phyloP scores from a whole-genome alignment of 2,888 invertebrate genomes.

The Bombylius discolor region DNA sequence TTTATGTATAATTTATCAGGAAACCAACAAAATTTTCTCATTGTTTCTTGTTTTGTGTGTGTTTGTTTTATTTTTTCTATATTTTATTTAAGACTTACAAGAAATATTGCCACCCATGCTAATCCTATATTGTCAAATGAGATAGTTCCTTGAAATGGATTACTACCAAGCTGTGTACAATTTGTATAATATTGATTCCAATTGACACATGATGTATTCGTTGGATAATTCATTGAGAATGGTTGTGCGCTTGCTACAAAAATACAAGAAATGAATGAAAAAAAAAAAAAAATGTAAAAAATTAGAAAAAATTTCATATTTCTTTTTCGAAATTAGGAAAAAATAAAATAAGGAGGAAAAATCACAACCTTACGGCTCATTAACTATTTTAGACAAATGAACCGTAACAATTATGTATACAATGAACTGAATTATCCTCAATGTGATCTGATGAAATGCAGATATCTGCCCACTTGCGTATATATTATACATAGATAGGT shows the following conservation, averaged over 20 bases:
- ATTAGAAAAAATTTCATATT: not conserved
- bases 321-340: not conserved
- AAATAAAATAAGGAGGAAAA: not conserved
- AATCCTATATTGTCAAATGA: conserved; percentile 99
- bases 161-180: conserved; percentile 82
- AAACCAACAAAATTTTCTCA: too few species aligned
- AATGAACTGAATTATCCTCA: too few species aligned
- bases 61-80: too few species aligned
- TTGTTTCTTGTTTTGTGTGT: too few species aligned
- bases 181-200: conserved; percentile 98
- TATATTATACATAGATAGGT: too few species aligned
- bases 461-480: too few species aligned
- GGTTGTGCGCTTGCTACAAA: conserved; percentile 25
- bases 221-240: conserved; percentile 46
- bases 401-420: too few species aligned
- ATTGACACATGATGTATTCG: conserved; percentile 77
- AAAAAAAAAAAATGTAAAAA: too few species aligned
- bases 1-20: too few species aligned
- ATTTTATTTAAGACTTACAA: conserved; percentile 54
- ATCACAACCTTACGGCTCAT: not conserved
- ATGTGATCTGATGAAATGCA: too few species aligned
- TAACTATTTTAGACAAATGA: too few species aligned
- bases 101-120: conserved; percentile 99
- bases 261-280: not conserved
- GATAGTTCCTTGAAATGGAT: conserved; percentile 98